phyloP scores from a whole-genome alignment of 1,140 invertebrate genomes.

The Sipha flava region DNA sequence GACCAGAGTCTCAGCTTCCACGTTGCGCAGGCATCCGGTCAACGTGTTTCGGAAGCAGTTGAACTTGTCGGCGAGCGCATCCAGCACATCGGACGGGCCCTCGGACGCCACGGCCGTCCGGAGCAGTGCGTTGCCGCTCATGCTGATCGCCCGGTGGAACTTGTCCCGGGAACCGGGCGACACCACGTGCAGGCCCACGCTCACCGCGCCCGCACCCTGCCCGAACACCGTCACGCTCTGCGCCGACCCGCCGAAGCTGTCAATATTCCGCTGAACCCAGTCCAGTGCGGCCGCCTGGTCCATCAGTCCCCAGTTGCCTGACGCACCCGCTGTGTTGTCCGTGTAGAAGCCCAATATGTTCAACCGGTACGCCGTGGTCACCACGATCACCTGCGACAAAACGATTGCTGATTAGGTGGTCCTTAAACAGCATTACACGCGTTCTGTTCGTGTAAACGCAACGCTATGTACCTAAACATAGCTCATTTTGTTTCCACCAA shows the following conservation, averaged over 20 bases:
- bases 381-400: slow-evolving; percentile 56
- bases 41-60: slow-evolving; percentile 51
- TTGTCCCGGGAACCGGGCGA: slow-evolving; percentile 52
- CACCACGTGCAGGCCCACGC: slow-evolving; percentile 60
- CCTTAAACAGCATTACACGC: too few species aligned
- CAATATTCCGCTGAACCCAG: slow-evolving; percentile 80
- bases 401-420: too few species aligned
- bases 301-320: slow-evolving; percentile 84
- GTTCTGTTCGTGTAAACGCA: too few species aligned
- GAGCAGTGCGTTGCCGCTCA: slow-evolving; percentile 62
- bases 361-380: slow-evolving; percentile 66
- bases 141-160: slow-evolving; percentile 57
- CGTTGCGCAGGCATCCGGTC: slow-evolving; percentile 58
- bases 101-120: slow-evolving; percentile 50
- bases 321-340: slow-evolving; percentile 54
- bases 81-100: slow-evolving; percentile 44
- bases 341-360: slow-evolving; percentile 54
- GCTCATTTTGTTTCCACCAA: too few species aligned
- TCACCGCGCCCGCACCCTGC: slow-evolving; percentile 68
- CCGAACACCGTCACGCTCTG: slow-evolving; percentile 80
- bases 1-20: slow-evolving; percentile 51
- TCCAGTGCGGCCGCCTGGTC: slow-evolving; percentile 80
- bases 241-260: slow-evolving; percentile 73
- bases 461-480: too few species aligned
- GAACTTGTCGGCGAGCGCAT: slow-evolving; percentile 53